phyloP scores from a whole-genome alignment of 2,888 invertebrate genomes.

The Drosophila tanythrix region DNA sequence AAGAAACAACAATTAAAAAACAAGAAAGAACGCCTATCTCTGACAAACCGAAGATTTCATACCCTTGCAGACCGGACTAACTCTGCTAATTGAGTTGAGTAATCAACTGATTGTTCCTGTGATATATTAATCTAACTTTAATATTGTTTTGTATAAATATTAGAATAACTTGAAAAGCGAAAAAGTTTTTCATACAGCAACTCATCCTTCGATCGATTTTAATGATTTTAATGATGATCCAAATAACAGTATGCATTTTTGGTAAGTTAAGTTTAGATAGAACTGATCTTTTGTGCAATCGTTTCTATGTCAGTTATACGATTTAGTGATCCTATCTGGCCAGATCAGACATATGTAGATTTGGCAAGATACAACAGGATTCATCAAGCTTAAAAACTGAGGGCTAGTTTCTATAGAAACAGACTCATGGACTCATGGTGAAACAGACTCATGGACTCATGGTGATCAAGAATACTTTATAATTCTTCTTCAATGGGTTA shows the following conservation, averaged over 20 bases:
- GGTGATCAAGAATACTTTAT: background rate
- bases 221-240: background rate
- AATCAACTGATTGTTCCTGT: background rate
- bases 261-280: background rate
- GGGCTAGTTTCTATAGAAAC: background rate
- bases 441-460: background rate
- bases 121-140: background rate
- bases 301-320: background rate
- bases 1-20: conserved; percentile 12
- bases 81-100: background rate
- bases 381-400: background rate
- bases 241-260: background rate
- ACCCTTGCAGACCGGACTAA: background rate
- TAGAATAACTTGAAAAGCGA: background rate
- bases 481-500: background rate
- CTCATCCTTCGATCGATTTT: background rate
- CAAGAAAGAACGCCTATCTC: background rate
- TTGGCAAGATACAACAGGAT: background rate
- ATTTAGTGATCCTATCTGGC: background rate
- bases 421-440: background rate
- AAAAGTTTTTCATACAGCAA: background rate
- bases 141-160: background rate
- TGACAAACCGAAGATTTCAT: background rate
- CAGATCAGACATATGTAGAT: background rate
- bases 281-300: background rate